A percentile compares a stretch with the other conserved stretches of the same genome.
Conservation (phyloP, 2,888 invertebrate species). For the Charanyca ferruginea region DNA sequence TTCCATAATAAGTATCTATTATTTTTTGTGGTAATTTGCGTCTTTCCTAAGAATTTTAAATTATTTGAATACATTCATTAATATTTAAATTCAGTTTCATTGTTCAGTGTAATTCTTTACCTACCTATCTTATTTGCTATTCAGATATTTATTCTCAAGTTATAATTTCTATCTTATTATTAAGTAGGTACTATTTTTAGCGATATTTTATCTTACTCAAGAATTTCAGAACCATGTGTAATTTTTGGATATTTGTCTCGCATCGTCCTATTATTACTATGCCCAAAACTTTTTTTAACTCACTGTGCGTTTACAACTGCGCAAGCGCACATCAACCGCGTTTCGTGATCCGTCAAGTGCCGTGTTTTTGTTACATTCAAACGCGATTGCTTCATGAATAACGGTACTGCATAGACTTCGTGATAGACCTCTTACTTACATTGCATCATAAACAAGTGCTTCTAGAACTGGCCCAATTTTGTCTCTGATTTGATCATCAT, state of each 20-base stretch:
- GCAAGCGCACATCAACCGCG: neutral
- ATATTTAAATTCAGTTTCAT: neutral
- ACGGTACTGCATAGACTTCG: conserved; percentile 27
- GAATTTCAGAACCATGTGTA: neutral
- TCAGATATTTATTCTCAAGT: neutral
- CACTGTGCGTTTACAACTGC: neutral
- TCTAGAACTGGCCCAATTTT: neutral
- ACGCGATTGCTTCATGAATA: conserved; percentile 15
- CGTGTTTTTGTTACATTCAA: conserved; percentile 12
- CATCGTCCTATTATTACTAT: too few relatives aligned
- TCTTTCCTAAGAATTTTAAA: conserved; percentile 11
- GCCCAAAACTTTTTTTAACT: neutral
- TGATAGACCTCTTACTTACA: conserved; percentile 7
- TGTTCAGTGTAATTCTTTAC: neutral
- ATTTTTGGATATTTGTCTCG: too few relatives aligned
- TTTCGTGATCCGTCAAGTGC: neutral
- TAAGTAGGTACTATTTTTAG: neutral
- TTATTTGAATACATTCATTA: neutral
- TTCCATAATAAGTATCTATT: neutral
- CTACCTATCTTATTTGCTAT: neutral
- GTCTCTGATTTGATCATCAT: neutral
- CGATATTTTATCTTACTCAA: neutral
- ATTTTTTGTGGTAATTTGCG: conserved; percentile 3
- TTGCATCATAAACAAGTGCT: neutral
- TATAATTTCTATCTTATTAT: neutral